Evolutionary conservation across 1,140 invertebrate species (phyloP), one percentile per base, ranked within the genome.

Genomic region (Batillaria attramentaria): DNA sequence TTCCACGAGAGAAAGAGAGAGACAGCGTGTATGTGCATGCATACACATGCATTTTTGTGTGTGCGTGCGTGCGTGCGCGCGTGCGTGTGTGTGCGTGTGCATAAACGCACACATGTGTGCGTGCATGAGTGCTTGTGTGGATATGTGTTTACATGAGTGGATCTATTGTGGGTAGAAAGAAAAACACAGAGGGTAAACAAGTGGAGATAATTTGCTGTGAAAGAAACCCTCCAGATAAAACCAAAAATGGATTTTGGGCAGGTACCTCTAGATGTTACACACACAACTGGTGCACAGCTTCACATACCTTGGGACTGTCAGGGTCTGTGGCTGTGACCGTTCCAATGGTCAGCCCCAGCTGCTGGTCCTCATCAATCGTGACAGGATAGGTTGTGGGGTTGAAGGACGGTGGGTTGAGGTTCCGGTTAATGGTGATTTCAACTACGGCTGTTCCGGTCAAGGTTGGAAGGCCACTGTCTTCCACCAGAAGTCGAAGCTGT

Each of bases 301-400:
- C 41, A 31, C 70, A 0, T 65, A 75, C 73, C 73, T 75, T 62
- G n/a, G 73, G 73, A 31, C 33, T 46, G 43, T 88, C 87, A 35
- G 57, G 66, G 69, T 88, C 87, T 35, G 78, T 83, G 16, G 85
- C 87, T 35, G 70, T 66, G 18, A 87, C 79, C 46, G 79, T 75
- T 18, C 82, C 76, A 39, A 88, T 33, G 54, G 33, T 35, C 8
- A 68, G 18, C 43, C 81, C 84, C 28, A 83, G 33, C 0, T 75
- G 37, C n/a, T 75, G 77, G 35, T 77, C 66, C 66, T 84, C 84
- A 33, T 18, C 41, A 37, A 84, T 79, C 2, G 66, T 77, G 0
- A 70, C 68, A 5, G 18, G 46, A 62, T 85, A 83, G 31, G 96
- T 94, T 96, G 90, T 41, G 13, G 68, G 65, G 20, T 57, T 43